phyloP scores from a whole-genome alignment of 1,140 invertebrate species.

The Neodiprion lecontei region DNA sequence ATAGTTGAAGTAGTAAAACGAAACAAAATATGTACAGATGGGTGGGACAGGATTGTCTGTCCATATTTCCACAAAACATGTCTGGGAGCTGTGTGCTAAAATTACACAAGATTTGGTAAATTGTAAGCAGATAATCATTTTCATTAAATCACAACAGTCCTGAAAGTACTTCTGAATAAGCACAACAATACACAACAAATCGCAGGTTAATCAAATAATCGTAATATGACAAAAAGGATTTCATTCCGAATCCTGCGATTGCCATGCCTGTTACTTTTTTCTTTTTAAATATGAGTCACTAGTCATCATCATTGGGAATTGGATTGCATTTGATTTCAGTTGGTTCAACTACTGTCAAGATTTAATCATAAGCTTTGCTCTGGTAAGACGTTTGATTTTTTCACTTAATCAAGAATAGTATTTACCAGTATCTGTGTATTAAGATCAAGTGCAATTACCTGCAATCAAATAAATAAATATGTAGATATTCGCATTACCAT shows the following conservation, averaged over 20 bases:
- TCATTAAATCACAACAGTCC: constrained; percentile 41
- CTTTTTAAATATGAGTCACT: too few relatives aligned
- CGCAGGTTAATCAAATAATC: constrained; percentile 9
- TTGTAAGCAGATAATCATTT: constrained; percentile 46
- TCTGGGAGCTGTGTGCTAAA: constrained; percentile 5
- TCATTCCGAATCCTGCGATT: too few relatives aligned
- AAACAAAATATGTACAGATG: constrained; percentile 32
- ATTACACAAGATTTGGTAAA: constrained; percentile 17
- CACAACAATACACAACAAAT: constrained; percentile 27
- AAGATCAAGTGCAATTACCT: background rate
- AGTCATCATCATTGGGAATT: too few relatives aligned
- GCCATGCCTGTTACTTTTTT: too few relatives aligned
- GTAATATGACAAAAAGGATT: background rate
- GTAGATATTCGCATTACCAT: constrained; percentile 33
- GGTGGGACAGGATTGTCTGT: constrained; percentile 33
- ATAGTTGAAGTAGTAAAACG: constrained; percentile 36
- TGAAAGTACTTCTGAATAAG: constrained; percentile 31
- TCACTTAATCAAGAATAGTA: background rate
- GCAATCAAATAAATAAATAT: constrained; percentile 38
- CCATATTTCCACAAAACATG: constrained; percentile 23
- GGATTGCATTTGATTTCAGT: too few relatives aligned
- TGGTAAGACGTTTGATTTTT: background rate
- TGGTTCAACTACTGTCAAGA: background rate
- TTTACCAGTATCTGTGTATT: background rate
- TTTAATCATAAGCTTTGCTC: background rate